Conservation (phyloP, 2,113 vertebrate genomes). For the Panurus biarmicus region DNA sequence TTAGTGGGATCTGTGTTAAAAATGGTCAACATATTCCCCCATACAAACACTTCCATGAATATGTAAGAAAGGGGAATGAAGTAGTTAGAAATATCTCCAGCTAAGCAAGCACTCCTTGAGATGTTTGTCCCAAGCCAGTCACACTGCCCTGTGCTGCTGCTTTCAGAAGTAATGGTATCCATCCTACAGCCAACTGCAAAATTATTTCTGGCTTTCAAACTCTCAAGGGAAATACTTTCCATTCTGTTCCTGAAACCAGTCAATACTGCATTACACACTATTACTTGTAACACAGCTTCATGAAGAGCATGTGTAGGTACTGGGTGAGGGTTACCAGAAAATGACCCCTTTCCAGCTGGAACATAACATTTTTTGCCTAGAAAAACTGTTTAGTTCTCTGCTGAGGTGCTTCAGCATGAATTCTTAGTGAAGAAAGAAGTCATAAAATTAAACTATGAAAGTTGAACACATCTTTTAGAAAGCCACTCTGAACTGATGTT, state of each 20-base stretch:
- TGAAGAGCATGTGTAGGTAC: neutral
- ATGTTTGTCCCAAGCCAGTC: neutral
- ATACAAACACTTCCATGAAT: neutral
- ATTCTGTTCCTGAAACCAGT: neutral
- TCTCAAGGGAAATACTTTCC: neutral
- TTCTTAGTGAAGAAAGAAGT: neutral
- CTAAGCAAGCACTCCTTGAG: neutral
- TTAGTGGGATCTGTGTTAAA: neutral
- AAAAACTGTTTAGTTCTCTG: neutral
- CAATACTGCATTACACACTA: neutral
- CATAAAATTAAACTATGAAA: neutral
- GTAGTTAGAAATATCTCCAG: neutral
- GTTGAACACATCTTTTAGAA: neutral
- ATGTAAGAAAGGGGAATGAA: neutral
- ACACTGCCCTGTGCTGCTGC: neutral
- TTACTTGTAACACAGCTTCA: neutral
- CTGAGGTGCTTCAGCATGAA: neutral
- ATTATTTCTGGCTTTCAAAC: neutral
- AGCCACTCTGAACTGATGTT: neutral
- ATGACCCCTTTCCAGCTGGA: neutral
- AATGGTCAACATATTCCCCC: neutral
- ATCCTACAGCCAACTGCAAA: neutral
- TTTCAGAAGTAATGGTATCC: neutral
- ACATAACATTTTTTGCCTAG: neutral
- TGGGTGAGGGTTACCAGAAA: neutral